Evolutionary conservation across 2,888 invertebrate species (phyloP).

Genomic region (Eupithecia subumbrata): DNA sequence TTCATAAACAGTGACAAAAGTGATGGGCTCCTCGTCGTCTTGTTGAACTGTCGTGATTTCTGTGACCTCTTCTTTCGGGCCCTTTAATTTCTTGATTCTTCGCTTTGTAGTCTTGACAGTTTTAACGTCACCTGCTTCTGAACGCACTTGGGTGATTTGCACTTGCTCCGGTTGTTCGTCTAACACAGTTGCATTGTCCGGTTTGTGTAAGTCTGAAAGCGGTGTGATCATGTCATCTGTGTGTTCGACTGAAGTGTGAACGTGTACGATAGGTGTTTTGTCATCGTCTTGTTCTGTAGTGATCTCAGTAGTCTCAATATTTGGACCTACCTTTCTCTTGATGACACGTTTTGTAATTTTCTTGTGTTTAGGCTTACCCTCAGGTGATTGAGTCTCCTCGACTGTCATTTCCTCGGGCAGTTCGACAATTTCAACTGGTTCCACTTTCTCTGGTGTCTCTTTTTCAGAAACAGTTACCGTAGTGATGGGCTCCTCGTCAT

Average conservation of each 20-base stretch:
- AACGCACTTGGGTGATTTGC: conserved; percentile 1
- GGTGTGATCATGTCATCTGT: not conserved
- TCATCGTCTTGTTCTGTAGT: conserved; percentile 43
- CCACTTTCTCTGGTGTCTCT: not conserved
- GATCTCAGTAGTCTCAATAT: conserved; percentile 46
- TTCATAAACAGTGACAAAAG: conserved; percentile 57
- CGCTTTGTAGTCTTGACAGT: conserved; percentile 53
- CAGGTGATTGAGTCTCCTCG: conserved; percentile 6
- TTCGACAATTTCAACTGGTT: not conserved
- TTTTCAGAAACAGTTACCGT: not conserved
- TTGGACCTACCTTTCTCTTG: conserved; percentile 34
- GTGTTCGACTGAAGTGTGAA: not conserved
- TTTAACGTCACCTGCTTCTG: conserved; percentile 42
- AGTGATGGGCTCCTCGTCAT: conserved; percentile 6
- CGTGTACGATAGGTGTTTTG: conserved; percentile 39
- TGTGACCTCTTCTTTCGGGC: conserved; percentile 41
- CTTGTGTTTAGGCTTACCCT: conserved; percentile 38
- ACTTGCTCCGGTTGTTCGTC: conserved; percentile 5
- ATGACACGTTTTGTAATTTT: conserved; percentile 25
- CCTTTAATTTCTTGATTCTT: conserved; percentile 48
- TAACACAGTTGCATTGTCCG: not conserved
- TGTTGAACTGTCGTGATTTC: conserved; percentile 39
- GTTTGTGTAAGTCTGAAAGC: not conserved
- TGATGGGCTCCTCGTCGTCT: conserved; percentile 36
- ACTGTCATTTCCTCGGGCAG: not conserved